phyloP scores from a whole-genome alignment of 2,113 vertebrate genomes.

The Ondatra zibethicus region DNA sequence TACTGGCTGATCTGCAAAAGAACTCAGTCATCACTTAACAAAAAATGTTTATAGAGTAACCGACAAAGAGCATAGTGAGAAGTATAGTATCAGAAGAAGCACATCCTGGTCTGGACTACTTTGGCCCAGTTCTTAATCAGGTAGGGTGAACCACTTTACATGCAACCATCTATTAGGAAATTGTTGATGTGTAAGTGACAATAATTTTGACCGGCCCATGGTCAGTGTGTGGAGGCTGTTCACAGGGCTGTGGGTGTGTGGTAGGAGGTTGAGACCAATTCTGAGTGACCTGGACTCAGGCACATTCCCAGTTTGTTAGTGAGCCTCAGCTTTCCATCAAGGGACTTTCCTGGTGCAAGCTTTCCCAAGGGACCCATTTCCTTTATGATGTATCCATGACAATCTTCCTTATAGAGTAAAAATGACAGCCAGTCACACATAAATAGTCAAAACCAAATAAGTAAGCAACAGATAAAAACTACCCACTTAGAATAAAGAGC shows the following conservation, averaged over 20 bases:
- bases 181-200: not conserved
- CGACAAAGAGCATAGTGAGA: not conserved
- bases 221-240: not conserved
- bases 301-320: not conserved
- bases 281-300: not conserved
- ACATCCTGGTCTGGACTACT: not conserved
- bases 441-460: constrained; percentile 22
- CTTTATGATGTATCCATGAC: not conserved
- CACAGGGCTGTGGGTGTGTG: not conserved
- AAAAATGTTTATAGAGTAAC: not conserved
- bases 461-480: not conserved
- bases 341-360: not conserved
- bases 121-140: not conserved
- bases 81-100: not conserved
- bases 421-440: not conserved
- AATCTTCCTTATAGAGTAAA: not conserved
- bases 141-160: not conserved
- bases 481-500: not conserved
- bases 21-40: not conserved
- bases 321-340: not conserved
- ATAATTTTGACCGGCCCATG: not conserved
- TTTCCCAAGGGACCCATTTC: not conserved
- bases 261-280: not conserved
- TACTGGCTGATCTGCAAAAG: not conserved
- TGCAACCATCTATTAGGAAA: not conserved